phyloP scores from a whole-genome alignment of 2,113 vertebrate species.

The Psammodynastes pulverulentus region DNA sequence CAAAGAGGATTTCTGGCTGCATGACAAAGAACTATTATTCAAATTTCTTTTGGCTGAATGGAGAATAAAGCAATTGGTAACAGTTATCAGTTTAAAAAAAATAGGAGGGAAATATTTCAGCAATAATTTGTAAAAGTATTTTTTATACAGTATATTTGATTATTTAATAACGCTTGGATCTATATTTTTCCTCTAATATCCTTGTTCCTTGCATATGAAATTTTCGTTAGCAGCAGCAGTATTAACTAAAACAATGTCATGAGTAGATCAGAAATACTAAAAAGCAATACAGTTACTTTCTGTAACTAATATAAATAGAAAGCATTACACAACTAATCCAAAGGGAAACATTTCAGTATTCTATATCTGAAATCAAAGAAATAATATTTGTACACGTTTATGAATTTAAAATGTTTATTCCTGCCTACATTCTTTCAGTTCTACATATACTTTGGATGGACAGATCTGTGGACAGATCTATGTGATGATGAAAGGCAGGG shows the following conservation, averaged over 20 bases:
- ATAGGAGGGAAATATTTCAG: not conserved
- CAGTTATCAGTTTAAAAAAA: not conserved
- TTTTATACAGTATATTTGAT: not conserved
- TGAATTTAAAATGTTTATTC: not conserved
- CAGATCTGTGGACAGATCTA: fast-evolving
- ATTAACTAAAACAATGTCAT: not conserved
- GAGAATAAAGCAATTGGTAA: not conserved
- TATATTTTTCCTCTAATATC: not conserved
- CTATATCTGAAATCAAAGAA: not conserved
- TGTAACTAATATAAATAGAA: not conserved
- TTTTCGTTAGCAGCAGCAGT: not conserved
- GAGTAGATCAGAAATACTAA: not conserved
- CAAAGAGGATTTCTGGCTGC: not conserved
- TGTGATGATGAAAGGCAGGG: fast-evolving
- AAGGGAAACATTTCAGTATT: not conserved
- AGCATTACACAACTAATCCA: not conserved
- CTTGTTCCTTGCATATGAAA: not conserved
- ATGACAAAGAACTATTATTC: not conserved
- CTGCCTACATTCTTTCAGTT: not conserved
- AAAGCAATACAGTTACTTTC: not conserved
- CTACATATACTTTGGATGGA: fast-evolving
- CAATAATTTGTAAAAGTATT: not conserved
- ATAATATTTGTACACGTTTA: not conserved
- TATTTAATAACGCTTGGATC: not conserved
- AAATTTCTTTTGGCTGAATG: not conserved